Evolutionary conservation across 1,140 invertebrate species (phyloP).

Genomic region (Drosophila lacertosa): DNA sequence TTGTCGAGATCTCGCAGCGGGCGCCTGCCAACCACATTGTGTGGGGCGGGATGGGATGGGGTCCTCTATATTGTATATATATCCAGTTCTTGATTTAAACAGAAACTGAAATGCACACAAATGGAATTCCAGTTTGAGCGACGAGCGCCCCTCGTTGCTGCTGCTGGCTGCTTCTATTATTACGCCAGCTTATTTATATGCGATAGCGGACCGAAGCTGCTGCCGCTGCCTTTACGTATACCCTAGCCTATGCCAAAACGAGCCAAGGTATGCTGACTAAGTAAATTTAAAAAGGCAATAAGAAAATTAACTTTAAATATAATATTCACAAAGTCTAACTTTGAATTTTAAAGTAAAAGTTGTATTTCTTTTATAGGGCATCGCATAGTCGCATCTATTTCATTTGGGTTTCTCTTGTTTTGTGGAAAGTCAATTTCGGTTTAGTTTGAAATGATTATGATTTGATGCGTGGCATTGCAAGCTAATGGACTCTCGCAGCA

Average conservation of each 20-base stretch:
- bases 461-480: slow-evolving; percentile 50
- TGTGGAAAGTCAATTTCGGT: slow-evolving; percentile 64
- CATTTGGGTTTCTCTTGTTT: slow-evolving; percentile 36
- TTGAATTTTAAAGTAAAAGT: too few relatives aligned
- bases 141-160: not conserved
- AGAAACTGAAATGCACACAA: slow-evolving; percentile 80
- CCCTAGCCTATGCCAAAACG: not conserved
- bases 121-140: slow-evolving; percentile 73
- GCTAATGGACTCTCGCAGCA: slow-evolving; percentile 33
- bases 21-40: slow-evolving; percentile 20
- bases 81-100: slow-evolving; percentile 73
- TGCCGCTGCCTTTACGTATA: not conserved
- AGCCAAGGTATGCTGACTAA: too few relatives aligned
- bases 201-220: slow-evolving; percentile 8
- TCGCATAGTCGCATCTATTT: not conserved
- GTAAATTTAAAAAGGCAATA: too few relatives aligned
- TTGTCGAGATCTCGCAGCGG: slow-evolving; percentile 51
- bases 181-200: slow-evolving; percentile 62
- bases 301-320: not conserved
- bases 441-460: slow-evolving; percentile 57
- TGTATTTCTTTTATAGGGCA: slow-evolving; percentile 7
- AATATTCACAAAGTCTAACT: too few relatives aligned
- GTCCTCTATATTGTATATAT: not conserved
- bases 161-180: slow-evolving; percentile 62
- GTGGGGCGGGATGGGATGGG: not conserved